Percentiles rank a stretch among this genome's conserved stretches.
phyloP scores from a whole-genome alignment of 2,797 vertebrate species.

The Coreius guichenoti region DNA sequence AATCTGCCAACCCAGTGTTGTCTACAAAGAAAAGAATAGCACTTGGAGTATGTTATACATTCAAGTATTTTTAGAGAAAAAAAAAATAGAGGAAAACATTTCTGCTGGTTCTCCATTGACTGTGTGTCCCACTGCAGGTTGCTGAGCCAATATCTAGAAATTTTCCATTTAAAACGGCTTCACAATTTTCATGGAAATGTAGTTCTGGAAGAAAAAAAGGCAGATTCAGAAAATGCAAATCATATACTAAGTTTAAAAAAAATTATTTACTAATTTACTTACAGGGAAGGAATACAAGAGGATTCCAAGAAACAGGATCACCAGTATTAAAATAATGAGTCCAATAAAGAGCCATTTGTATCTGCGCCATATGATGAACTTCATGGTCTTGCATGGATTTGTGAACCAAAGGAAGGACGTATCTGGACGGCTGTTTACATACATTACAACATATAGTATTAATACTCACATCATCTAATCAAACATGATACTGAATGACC shows the following conservation, averaged over 20 bases:
- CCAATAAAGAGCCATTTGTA: conserved; percentile 87
- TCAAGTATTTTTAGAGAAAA: background rate
- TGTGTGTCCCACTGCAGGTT: background rate
- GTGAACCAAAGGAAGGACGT: conserved; percentile 92
- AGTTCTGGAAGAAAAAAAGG: conserved; percentile 53
- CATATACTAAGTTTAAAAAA: background rate
- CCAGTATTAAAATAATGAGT: conserved; percentile 76
- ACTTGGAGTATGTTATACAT: background rate
- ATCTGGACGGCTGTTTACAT: conserved; percentile 82
- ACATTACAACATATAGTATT: conserved; percentile 13
- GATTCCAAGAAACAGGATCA: conserved; percentile 81
- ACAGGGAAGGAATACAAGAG: conserved; percentile 88
- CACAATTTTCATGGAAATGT: conserved; percentile 63
- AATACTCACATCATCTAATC: conserved; percentile 11
- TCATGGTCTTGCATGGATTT: conserved; percentile 90
- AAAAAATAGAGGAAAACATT: background rate
- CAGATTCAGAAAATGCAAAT: background rate
- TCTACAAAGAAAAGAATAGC: background rate
- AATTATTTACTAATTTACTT: conserved; percentile 57
- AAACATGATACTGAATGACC: conserved; percentile 7
- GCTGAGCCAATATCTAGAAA: background rate
- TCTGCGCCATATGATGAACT: conserved; percentile 88
- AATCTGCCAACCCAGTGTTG: conserved; percentile 7
- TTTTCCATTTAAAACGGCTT: conserved; percentile 54
- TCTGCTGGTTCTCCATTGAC: background rate